phyloP scores from a whole-genome alignment of 2,888 invertebrate genomes.

The Galerucella nymphaeae region DNA sequence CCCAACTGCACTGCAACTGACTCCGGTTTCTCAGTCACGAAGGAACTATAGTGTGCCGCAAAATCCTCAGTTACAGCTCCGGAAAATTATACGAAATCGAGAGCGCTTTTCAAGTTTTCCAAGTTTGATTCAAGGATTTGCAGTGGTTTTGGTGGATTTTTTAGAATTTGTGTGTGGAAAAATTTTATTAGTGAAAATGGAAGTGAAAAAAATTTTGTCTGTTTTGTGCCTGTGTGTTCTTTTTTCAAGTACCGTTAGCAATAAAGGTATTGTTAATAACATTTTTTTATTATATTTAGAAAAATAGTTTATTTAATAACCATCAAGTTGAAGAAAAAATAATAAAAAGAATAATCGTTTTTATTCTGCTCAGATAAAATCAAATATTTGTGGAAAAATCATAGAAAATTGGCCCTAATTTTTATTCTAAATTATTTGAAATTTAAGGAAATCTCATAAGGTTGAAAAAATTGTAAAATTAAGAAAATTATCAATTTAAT shows the following conservation, averaged over 20 bases:
- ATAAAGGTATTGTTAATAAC: conserved; percentile 22
- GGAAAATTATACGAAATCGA: conserved; percentile 16
- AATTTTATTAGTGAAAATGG: conserved; percentile 31
- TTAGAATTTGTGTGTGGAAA: conserved; percentile 24
- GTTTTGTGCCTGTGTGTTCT: conserved; percentile 37
- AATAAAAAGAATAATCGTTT: too few relatives aligned
- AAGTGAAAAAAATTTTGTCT: conserved; percentile 35
- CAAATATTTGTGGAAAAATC: too few relatives aligned
- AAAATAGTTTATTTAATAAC: background rate
- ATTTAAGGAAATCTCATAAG: too few relatives aligned
- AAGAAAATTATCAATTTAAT: too few relatives aligned
- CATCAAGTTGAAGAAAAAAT: too few relatives aligned
- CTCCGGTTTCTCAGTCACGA: conserved; percentile 40
- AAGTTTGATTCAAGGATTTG: conserved; percentile 22
- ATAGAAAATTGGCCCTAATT: too few relatives aligned
- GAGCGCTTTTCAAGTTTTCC: conserved; percentile 16
- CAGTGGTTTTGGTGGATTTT: conserved; percentile 35
- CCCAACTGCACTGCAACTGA: conserved; percentile 35
- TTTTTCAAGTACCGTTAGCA: conserved; percentile 24
- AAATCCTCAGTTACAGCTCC: conserved; percentile 37
- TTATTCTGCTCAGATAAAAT: too few relatives aligned
- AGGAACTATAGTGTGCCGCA: conserved; percentile 38
- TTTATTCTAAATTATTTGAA: too few relatives aligned
- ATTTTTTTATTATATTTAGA: background rate
- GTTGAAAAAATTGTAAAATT: too few relatives aligned